Evolutionary conservation across 2,113 vertebrate species (phyloP).

Genomic region (Dasyurus viverrinus): DNA sequence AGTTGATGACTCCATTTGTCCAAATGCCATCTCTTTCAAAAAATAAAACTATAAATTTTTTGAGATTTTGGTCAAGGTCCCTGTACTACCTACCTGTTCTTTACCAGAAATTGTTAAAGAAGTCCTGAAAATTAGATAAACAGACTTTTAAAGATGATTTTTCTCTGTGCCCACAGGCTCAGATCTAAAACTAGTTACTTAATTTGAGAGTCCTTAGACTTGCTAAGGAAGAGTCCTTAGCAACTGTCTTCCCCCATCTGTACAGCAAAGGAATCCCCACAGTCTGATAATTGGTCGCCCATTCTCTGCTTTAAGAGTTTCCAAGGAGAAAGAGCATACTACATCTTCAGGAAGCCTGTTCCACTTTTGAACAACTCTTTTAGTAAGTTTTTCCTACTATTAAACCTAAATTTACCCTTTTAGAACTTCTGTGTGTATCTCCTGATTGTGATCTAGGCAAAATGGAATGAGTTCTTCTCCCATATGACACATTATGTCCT

Average conservation of each 20-base stretch:
- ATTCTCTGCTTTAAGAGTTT: not conserved
- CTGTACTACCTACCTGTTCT: not conserved
- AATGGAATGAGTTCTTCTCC: not conserved
- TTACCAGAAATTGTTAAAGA: slow-evolving; percentile 37
- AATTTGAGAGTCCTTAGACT: not conserved
- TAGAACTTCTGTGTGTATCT: not conserved
- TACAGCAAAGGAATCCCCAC: not conserved
- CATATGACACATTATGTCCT: not conserved
- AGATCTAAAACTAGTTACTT: not conserved
- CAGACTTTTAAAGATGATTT: not conserved
- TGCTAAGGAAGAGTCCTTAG: not conserved
- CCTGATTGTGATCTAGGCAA: not conserved
- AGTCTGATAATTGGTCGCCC: not conserved
- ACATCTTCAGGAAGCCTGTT: not conserved
- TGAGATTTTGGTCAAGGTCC: slow-evolving; percentile 19
- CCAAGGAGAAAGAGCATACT: not conserved
- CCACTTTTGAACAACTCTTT: not conserved
- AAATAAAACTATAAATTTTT: not conserved
- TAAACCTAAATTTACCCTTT: not conserved
- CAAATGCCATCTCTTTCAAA: slow-evolving; percentile 18
- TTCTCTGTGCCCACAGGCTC: not conserved
- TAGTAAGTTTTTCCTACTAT: not conserved
- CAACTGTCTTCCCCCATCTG: not conserved
- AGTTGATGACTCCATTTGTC: not conserved
- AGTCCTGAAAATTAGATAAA: not conserved